phyloP scores from a whole-genome alignment of 2,888 invertebrate species.

The Microdon myrmicae region DNA sequence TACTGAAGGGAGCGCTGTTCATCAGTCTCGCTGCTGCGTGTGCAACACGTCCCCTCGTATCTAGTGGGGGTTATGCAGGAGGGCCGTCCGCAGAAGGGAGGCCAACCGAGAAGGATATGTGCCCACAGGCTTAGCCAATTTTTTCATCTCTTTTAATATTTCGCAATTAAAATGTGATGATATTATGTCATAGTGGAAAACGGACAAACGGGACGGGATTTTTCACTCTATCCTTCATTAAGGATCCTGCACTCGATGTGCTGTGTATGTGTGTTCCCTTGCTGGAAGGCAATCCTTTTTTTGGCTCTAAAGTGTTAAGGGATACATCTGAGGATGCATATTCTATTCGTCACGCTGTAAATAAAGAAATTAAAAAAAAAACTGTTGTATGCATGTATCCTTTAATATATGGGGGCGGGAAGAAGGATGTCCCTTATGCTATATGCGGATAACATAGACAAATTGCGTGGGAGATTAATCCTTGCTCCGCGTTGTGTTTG shows the following conservation, averaged over 20 bases:
- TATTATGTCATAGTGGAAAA: conserved; percentile 52
- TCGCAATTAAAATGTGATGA: conserved; percentile 53
- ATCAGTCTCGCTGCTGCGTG: conserved; percentile 26
- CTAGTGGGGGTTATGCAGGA: conserved; percentile 12
- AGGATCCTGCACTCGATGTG: conserved; percentile 7
- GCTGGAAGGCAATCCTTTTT: conserved; percentile 28
- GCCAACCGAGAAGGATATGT: conserved; percentile 23
- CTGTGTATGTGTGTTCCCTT: conserved; percentile 4
- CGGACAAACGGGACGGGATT: conserved; percentile 51
- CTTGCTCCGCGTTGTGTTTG: not conserved
- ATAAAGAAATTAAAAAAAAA: no score
- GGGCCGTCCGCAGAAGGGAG: conserved; percentile 20
- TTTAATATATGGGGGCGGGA: no score
- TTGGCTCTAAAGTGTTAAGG: conserved; percentile 43
- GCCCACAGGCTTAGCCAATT: conserved; percentile 52
- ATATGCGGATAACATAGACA: no score
- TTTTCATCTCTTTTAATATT: conserved; percentile 53
- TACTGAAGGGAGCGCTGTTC: conserved; percentile 12
- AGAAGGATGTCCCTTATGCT: no score
- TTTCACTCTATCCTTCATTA: conserved; percentile 51
- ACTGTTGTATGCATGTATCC: no score
- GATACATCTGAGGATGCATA: conserved; percentile 20
- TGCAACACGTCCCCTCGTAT: conserved; percentile 25
- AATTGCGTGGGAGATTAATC: conserved; percentile 46
- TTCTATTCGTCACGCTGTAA: conserved; percentile 2